Base-by-base conservation (phyloP, 2,888 invertebrate species). In the Brachypalpus laphriformis region DNA sequence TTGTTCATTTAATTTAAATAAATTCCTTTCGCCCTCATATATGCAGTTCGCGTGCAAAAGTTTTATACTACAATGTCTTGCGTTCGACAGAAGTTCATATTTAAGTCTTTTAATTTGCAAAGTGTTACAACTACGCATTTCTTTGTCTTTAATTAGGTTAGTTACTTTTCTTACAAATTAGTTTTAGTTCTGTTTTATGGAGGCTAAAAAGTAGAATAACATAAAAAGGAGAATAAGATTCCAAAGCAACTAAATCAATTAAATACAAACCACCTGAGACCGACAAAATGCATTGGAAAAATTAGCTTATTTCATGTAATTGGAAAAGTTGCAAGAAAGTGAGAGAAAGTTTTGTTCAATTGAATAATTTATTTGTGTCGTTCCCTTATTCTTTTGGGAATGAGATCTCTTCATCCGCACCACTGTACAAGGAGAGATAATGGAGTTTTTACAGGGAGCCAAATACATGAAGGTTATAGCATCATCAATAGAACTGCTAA, bases 1-100 rank as follows among this genome's bases (percentile, higher is more conserved):
- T 18, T 54, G 4, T 51, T 22, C 28, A 70, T 63, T 25, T 49
- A 71, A 82, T 82, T 82, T 82, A 63, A 57, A 70, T 82, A 65
- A 82, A 82, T 70, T 82, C 56, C 57, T 57, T 70, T 63, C 31
- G 63, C 22, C 25, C 49, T 51, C 57, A 51, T 70, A 70, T 40
- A 34, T 34, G 34, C 8, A 76, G 51, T 42, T 82, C 14, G 70
- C 76, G 51, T 76, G 76, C 37, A 18, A 76, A 70, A 75, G 47
- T 75, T 76, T 34, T 40, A 14, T 25, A 71, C 70, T 28, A 57
- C 18, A 31, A 20, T 34, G 34, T 31, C 40, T 76, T 59, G 3
- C 9, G 18, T 31, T 59, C n/a, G 28, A 28, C n/a, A 20, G 25
- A 28, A 40, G 25, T 28, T 54, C 22, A 42, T 28, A 57, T 57